Evolutionary conservation across 2,113 vertebrate genomes (phyloP).

Genomic region (Galemys pyrenaicus): DNA sequence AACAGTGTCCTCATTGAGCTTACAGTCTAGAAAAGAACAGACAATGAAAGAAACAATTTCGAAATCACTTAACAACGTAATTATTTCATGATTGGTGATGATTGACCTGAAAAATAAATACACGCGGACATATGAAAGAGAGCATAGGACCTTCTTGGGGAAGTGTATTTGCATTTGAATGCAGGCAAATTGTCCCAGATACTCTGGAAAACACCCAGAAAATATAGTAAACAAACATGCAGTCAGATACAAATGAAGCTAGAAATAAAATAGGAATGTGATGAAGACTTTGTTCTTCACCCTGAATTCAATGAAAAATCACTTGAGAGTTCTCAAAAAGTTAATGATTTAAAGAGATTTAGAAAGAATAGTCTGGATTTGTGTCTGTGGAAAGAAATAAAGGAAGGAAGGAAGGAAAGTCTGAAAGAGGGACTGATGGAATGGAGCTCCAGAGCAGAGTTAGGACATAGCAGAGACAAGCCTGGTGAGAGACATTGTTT

Average conservation of each 20-base stretch:
- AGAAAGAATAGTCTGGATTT: background rate
- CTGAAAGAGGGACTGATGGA: background rate
- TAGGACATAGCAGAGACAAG: background rate
- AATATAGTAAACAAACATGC: background rate
- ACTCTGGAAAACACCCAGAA: background rate
- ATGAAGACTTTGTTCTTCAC: background rate
- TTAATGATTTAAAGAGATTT: background rate
- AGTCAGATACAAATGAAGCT: background rate
- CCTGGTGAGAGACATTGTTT: background rate
- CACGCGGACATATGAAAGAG: background rate
- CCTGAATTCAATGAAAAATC: background rate
- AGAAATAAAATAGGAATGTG: background rate
- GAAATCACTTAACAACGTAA: background rate
- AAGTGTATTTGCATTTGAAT: background rate
- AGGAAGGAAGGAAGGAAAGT: too few species aligned
- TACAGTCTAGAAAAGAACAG: background rate
- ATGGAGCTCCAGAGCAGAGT: background rate
- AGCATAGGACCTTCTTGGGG: background rate
- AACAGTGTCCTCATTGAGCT: background rate
- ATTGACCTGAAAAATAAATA: slow-evolving; percentile 4
- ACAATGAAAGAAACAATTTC: background rate
- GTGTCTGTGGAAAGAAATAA: background rate
- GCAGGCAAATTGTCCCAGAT: background rate
- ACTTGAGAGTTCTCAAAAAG: background rate
- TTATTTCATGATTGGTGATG: background rate